Conservation (phyloP, 2,797 vertebrate species). For the Catostomus latipinnis region DNA sequence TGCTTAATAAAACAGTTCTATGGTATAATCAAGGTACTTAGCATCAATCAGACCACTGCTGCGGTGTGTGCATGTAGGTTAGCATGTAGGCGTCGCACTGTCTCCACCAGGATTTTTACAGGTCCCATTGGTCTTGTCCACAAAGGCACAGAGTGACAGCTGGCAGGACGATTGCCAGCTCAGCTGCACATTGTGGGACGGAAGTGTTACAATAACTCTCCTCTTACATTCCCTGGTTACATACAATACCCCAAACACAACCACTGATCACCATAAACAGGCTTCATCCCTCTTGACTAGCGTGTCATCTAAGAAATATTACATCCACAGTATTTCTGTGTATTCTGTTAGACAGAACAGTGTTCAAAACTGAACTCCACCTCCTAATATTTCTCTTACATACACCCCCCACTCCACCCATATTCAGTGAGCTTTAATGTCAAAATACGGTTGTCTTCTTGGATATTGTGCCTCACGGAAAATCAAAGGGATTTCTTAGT, state of each 20-base stretch:
- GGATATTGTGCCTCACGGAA: constrained; percentile 14
- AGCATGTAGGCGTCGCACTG: constrained; percentile 68
- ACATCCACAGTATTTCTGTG: background rate
- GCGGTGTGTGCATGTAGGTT: constrained; percentile 19
- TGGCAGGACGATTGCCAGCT: constrained; percentile 65
- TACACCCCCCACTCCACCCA: too few species aligned
- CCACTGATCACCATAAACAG: constrained; percentile 20
- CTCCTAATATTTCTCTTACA: too few species aligned
- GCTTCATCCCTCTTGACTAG: background rate
- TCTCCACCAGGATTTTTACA: constrained; percentile 81
- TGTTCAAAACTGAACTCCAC: background rate
- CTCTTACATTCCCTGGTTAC: constrained; percentile 36
- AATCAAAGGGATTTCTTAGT: constrained; percentile 35
- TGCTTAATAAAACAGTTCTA: constrained; percentile 25
- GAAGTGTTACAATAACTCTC: constrained; percentile 42
- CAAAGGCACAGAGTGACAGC: constrained; percentile 79
- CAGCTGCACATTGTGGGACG: constrained; percentile 19
- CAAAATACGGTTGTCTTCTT: background rate
- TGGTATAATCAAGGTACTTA: constrained; percentile 6
- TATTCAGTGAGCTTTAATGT: constrained; percentile 15
- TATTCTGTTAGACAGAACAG: background rate
- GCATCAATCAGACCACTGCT: constrained; percentile 13
- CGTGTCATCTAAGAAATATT: background rate
- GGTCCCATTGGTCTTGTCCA: constrained; percentile 74
- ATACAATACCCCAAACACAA: background rate